phyloP scores from a whole-genome alignment of 2,888 invertebrate species.

The Leptinotarsa juncta region DNA sequence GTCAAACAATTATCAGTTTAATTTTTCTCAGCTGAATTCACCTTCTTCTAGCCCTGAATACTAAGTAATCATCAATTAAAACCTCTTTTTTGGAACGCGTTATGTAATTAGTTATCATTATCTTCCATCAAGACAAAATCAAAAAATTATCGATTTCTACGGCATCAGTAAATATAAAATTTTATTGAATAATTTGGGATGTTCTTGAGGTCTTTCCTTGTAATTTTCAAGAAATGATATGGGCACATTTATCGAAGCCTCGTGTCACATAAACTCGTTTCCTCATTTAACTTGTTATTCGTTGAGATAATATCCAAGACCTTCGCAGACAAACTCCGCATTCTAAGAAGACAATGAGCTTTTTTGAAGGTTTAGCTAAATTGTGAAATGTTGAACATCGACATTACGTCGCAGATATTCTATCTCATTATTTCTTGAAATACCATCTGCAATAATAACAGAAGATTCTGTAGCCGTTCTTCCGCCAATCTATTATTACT shows the following conservation, averaged over 20 bases:
- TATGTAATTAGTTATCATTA: not conserved
- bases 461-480: not conserved
- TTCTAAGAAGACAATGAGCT: conserved; percentile 1
- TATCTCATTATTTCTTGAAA: not conserved
- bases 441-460: not conserved
- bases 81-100: not conserved
- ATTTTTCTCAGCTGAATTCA: not conserved
- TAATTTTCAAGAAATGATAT: not conserved
- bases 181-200: not conserved
- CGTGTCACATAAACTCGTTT: not conserved
- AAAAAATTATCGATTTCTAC: not conserved
- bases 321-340: conserved; percentile 9
- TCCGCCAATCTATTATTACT: not conserved
- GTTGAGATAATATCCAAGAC: conserved; percentile 5
- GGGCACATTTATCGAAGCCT: not conserved
- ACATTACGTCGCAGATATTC: conserved; percentile 1
- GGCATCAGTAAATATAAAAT: not conserved
- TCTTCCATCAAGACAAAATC: not conserved
- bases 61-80: not conserved
- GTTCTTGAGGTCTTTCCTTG: not conserved
- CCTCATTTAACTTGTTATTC: conserved; percentile 14
- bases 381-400: conserved; percentile 4
- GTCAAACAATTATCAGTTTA: too few species aligned
- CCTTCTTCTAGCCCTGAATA: not conserved
- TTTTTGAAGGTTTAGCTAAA: conserved; percentile 9